Base-by-base conservation (phyloP, 2,113 vertebrate species). In the Cairina moschata region DNA sequence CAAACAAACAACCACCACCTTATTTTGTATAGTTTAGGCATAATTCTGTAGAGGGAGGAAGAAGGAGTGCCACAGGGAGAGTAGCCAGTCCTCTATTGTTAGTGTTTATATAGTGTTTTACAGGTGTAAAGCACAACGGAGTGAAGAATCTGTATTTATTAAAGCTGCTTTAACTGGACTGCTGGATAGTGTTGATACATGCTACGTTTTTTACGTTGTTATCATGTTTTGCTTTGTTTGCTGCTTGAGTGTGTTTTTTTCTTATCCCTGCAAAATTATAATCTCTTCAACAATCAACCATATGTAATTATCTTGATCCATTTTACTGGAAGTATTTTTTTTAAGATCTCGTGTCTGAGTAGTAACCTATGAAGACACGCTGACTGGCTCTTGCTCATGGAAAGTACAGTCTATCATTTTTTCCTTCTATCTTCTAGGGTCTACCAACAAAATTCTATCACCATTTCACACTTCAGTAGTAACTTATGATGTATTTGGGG, bases 191-290 rank as follows among this genome's bases (percentile, higher is more conserved):
- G 25, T 63, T 75, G 62, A 71, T 59, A 54, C 5, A 25, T 11
- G 29, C 4, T 71, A 4, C 9, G 75, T 50, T 23, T 75, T 2
- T 28, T 69, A 63, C 36, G 17, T n/a, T 50, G 2, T 28, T 87
- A 36, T 54, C 38, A 3, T 44, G 8, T 31, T 62, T 29, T 55
- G 2, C 32, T 65, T 79, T 65, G 28, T 54, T 90, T 54, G 32
- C 1, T 0, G 3, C 4, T 73, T 68, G 40, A 5, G 4, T 2
- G 31, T 13, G 11, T 34, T 18, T 6, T 31, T 8, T 3, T 0
- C 1, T 13, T 3, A 0, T 1, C 13, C 9, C 23, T 21, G 12
- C 21, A 76, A 65, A 60, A 68, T 29, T 54, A 1, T 22, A 22
- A 1, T 16, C n/a, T 73, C 1, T 4, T 66, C 32, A 77, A 22